Base-by-base conservation (phyloP, 1,140 invertebrate species). In the Odontomachus brunneus region DNA sequence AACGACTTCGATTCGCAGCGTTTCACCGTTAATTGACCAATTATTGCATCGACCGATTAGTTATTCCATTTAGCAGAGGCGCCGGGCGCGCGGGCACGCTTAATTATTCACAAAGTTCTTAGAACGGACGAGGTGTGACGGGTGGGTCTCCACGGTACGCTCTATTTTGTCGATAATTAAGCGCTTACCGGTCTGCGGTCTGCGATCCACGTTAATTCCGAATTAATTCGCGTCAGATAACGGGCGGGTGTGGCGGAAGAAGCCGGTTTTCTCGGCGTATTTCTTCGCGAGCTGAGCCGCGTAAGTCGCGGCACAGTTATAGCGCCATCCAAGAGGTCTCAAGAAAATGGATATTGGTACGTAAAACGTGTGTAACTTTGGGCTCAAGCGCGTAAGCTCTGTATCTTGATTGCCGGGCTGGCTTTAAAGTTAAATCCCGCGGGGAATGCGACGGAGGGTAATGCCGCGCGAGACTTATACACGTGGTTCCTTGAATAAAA, bases 31-130 rank as follows among this genome's bases (percentile, higher is more conserved):
- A 84, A 71, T 76, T 76, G 74, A 62, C 74, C 62, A 67, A 76
- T 80, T 80, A 88, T 89, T 88, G 87, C 85, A 80, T 83, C 53
- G 86, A 62, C 71, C 71, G 88, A 88, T 89, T 89, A 89, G 59
- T 86, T 86, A 89, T 89, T 89, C 84, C 81, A 88, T 88, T 89
- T 86, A 55, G 26, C 19, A 51, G 12, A 22, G 38, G 33, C 53
- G 74, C 60, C 49, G 38, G 51, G 69, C 83, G 26, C 29, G 66
- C 29, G 33, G 48, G 62, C 49, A 55, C 44, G 63, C 51, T 84
- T 74, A 82, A 88, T 88, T 88, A 88, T 89, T 88, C 84, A 73
- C 74, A 59, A 88, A 81, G 63, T 86, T 88, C 75, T 80, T 49
- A 69, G 75, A 78, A 33, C 19, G 57, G 59, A 72, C 76, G 55